Conservation (phyloP, 2,888 invertebrate species). For the Neelides folsomi region DNA sequence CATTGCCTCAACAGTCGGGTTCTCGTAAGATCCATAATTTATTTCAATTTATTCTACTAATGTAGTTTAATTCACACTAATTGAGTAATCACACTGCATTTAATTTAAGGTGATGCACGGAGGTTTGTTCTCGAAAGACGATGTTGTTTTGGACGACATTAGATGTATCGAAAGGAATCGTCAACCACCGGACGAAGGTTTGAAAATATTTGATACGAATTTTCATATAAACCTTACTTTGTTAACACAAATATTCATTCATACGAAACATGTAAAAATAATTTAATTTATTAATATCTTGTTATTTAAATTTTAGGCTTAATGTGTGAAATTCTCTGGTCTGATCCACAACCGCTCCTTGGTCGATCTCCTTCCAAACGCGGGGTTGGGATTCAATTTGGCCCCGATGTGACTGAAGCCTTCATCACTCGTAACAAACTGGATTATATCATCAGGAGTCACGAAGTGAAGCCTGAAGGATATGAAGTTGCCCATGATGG, state of each 20-base stretch:
- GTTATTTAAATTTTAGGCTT: slow-evolving; percentile 46
- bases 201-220: not conserved
- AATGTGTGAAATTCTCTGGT: slow-evolving; percentile 99
- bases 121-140: slow-evolving; percentile 85
- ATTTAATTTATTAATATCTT: too few relatives aligned
- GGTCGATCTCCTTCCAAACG: slow-evolving; percentile 89
- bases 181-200: slow-evolving; percentile 92
- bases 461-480: slow-evolving; percentile 93
- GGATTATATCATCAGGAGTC: slow-evolving; percentile 88
- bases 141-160: slow-evolving; percentile 86
- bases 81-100: too few relatives aligned
- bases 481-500: slow-evolving; percentile 91
- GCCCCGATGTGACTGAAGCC: slow-evolving; percentile 82
- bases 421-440: slow-evolving; percentile 76
- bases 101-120: slow-evolving; percentile 99
- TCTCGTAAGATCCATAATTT: slow-evolving; percentile 43
- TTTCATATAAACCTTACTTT: too few relatives aligned
- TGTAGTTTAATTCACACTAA: too few relatives aligned
- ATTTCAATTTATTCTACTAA: not conserved
- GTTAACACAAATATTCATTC: too few relatives aligned
- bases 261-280: too few relatives aligned
- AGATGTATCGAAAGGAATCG: slow-evolving; percentile 75
- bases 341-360: slow-evolving; percentile 81
- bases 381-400: slow-evolving; percentile 97
- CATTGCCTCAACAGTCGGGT: slow-evolving; percentile 82